Evolutionary conservation across 2,113 vertebrate genomes (phyloP), one percentile per base, ranked within the genome.

Genomic region (Epinephelus cyanopodus): DNA sequence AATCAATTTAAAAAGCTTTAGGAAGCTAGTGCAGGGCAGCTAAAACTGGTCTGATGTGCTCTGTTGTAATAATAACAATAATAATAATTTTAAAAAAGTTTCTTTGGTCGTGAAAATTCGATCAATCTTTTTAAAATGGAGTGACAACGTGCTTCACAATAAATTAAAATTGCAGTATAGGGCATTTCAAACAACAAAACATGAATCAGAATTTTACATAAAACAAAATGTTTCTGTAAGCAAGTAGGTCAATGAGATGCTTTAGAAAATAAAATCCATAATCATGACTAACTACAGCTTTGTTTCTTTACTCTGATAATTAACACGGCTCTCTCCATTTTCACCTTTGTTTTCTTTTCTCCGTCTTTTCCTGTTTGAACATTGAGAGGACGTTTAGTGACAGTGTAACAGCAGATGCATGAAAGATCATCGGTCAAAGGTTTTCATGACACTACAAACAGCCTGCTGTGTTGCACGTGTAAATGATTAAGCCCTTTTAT

Each of bases 361-460:
- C 1, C 53, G 37, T 82, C 69, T 45, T 23, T 52, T 45, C 84
- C 91, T 92, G 89, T 83, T 76, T 5, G 37, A 79, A 89, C 42
- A 71, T 52, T 27, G 39, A 82, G 6, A 80, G 11, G 0, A 65
- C 48, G 23, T 65, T 77, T 48, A 80, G 42, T 0, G 23, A 58
- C 54, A 71, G 37, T 53, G 6, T 58, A 37, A 29, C 37, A 12
- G 33, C 58, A 47, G 37, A 14, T 18, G 15, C 4, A 65, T 37
- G n/a, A 48, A 6, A 57, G 4, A 0, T 37, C 25, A 74, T 6
- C 1, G 21, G 11, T 53, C 7, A 15, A 4, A 48, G 13, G 21
- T 23, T 19, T 47, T 23, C 5, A 1, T 23, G 17, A 57, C 2
- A 33, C 5, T 27, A 12, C 17, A 42, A 23, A 33, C 48, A 53